phyloP scores from a whole-genome alignment of 2,888 invertebrate genomes.

The Rhamphomyia laevipes region DNA sequence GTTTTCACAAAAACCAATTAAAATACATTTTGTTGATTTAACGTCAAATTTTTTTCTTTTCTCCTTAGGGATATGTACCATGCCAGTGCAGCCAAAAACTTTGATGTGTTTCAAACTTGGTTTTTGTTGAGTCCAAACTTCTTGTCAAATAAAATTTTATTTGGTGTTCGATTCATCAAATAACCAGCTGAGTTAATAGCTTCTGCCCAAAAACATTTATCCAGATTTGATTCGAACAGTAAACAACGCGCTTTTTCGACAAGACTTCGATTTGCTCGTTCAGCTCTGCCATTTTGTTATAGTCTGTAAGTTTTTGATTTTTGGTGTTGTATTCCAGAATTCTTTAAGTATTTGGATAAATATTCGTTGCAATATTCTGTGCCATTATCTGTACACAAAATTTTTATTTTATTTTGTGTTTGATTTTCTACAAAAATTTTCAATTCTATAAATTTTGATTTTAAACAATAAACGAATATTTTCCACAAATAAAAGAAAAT shows the following conservation, averaged over 20 bases:
- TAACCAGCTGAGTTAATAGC: slow-evolving; percentile 19
- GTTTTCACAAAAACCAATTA: slow-evolving; percentile 1
- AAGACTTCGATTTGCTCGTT: neutral
- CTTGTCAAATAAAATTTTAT: slow-evolving; percentile 9
- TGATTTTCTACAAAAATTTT: too few species aligned
- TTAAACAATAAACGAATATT: too few species aligned
- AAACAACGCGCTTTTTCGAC: slow-evolving; percentile 7
- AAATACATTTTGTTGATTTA: slow-evolving; percentile 18
- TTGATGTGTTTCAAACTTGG: slow-evolving; percentile 7
- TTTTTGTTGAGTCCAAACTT: slow-evolving; percentile 21
- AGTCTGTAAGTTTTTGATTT: neutral
- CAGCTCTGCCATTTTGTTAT: slow-evolving; percentile 1
- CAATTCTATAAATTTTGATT: too few species aligned
- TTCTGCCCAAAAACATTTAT: slow-evolving; percentile 25
- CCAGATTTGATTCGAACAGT: slow-evolving; percentile 11
- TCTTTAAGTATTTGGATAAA: neutral
- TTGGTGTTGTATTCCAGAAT: neutral
- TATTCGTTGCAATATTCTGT: neutral
- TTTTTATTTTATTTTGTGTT: neutral
- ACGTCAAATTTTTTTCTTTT: slow-evolving; percentile 24
- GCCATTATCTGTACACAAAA: slow-evolving; percentile 1
- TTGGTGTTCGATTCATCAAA: slow-evolving; percentile 14
- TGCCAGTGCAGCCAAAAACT: slow-evolving; percentile 29
- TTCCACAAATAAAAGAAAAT: too few species aligned
- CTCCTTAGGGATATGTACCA: slow-evolving; percentile 28